These are phyloP conservation scores for Cantharis rufa DNA, from an alignment of 2,888 invertebrate species.

Conservation along the genomic window DNA sequence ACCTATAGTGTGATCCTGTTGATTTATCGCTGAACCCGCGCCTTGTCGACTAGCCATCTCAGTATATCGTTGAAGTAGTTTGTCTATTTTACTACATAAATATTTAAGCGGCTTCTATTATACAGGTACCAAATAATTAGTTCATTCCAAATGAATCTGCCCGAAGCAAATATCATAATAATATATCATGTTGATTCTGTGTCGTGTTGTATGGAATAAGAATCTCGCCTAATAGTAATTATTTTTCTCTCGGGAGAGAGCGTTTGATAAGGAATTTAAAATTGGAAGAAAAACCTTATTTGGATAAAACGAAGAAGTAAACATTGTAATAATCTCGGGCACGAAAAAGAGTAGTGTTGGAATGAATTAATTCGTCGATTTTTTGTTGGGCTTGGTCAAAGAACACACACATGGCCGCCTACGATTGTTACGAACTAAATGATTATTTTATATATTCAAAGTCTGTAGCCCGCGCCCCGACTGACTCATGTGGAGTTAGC, in stretches of 20 bases:
- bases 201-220: neutral
- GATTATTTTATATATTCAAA: constrained; percentile 48
- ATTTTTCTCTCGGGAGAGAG: neutral
- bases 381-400: constrained; percentile 39
- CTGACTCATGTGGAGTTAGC: constrained; percentile 57
- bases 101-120: constrained; percentile 17
- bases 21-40: constrained; percentile 62
- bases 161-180: neutral
- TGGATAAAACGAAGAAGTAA: neutral
- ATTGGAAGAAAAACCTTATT: neutral
- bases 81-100: constrained; percentile 33
- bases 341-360: constrained; percentile 24
- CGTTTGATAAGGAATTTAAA: neutral
- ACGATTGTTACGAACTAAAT: constrained; percentile 41
- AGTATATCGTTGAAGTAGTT: constrained; percentile 22
- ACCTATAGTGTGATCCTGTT: constrained; percentile 43
- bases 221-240: neutral
- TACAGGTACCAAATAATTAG: constrained; percentile 2
- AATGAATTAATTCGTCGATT: constrained; percentile 34
- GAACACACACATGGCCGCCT: constrained; percentile 44
- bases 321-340: neutral
- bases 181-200: neutral
- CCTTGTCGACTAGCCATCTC: constrained; percentile 49
- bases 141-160: neutral
- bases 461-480: constrained; percentile 64